phyloP scores from a whole-genome alignment of 2,113 vertebrate species.

The Solea senegalensis region DNA sequence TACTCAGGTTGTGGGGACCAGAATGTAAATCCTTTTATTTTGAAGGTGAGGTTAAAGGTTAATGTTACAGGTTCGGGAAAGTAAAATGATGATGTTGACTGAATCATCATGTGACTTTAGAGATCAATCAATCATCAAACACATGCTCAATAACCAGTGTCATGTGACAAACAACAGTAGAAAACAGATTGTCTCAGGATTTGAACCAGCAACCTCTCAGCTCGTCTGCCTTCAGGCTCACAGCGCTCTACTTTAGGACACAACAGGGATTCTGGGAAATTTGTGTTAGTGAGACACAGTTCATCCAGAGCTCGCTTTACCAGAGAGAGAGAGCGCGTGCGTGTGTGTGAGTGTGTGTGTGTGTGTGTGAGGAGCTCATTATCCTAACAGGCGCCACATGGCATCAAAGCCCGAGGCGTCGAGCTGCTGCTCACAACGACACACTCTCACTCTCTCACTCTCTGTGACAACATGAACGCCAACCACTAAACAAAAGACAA shows the following conservation, averaged over 20 bases:
- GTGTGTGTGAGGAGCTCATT: constrained; percentile 11
- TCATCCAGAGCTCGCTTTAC: constrained; percentile 12
- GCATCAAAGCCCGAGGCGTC: constrained; percentile 51
- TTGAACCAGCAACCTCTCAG: constrained; percentile 34
- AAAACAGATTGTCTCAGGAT: constrained; percentile 24
- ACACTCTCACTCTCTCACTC: constrained; percentile 6
- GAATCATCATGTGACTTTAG: too few species aligned
- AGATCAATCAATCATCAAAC: too few species aligned
- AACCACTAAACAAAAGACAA: too few species aligned
- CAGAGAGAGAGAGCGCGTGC: constrained; percentile 6
- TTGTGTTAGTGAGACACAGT: constrained; percentile 59
- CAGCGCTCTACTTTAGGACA: constrained; percentile 60
- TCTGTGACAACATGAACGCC: not conserved
- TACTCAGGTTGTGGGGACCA: too few species aligned
- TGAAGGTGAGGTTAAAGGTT: too few species aligned
- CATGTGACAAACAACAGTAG: too few species aligned
- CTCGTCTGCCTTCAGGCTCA: constrained; percentile 53
- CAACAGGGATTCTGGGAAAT: constrained; percentile 43
- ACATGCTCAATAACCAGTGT: too few species aligned
- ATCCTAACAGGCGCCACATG: constrained; percentile 62
- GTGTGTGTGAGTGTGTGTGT: not conserved
- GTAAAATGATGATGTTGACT: too few species aligned
- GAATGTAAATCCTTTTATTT: too few species aligned
- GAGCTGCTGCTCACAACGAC: constrained; percentile 39
- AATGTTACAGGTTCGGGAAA: too few species aligned